These are phyloP conservation scores for Remorina albescens DNA, from an alignment of 2,797 vertebrate genomes.

Conservation along the genomic window DNA sequence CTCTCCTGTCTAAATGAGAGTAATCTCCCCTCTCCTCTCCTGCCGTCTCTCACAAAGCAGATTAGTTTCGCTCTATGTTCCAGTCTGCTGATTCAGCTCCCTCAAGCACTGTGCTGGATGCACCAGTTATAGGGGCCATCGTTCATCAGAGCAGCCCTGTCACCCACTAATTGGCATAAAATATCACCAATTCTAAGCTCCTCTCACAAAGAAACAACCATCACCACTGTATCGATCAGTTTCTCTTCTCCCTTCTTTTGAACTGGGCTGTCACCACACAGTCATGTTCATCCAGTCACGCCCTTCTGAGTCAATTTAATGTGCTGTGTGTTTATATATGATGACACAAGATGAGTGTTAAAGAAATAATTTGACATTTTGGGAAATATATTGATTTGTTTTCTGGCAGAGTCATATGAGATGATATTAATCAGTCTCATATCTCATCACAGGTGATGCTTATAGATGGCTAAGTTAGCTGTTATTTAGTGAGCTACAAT, in stretches of 20 bases:
- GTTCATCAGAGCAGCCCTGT: constrained; percentile 82
- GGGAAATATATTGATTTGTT: neutral
- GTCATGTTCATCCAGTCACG: constrained; percentile 24
- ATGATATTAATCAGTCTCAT: neutral
- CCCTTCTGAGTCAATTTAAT: constrained; percentile 24
- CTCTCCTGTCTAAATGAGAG: constrained; percentile 83
- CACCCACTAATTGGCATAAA: constrained; percentile 88
- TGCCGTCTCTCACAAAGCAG: constrained; percentile 82
- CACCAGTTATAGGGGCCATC: constrained; percentile 80
- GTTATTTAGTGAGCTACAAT: neutral
- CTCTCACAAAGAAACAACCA: constrained; percentile 74
- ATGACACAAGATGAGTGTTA: constrained; percentile 20
- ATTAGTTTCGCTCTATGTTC: constrained; percentile 83
- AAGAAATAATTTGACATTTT: constrained; percentile 20
- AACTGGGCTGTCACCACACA: constrained; percentile 57
- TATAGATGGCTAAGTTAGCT: neutral
- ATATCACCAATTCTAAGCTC: constrained; percentile 84
- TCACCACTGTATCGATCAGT: constrained; percentile 75
- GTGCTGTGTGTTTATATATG: constrained; percentile 21
- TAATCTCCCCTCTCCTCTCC: constrained; percentile 81
- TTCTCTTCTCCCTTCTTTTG: constrained; percentile 53
- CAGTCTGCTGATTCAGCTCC: constrained; percentile 83
- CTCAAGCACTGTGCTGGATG: constrained; percentile 79
- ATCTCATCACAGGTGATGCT: neutral
- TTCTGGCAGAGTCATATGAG: neutral